These are phyloP conservation scores for Adineta ricciae DNA, from an alignment of 2,888 invertebrate genomes.

Conservation along the genomic window DNA sequence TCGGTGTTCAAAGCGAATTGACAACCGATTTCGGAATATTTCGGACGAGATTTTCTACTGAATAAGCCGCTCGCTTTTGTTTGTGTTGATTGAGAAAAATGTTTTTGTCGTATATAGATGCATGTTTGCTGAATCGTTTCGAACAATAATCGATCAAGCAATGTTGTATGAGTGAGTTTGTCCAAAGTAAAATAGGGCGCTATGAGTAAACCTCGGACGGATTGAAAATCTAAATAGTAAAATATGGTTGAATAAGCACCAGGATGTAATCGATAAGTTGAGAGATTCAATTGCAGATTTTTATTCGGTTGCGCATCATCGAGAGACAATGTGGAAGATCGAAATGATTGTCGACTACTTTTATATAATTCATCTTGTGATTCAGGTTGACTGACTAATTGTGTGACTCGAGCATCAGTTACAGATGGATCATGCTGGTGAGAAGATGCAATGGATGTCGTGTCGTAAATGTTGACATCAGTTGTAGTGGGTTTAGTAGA, in stretches of 20 bases:
- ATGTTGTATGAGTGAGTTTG: not conserved
- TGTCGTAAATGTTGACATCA: not conserved
- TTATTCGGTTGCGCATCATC: not conserved
- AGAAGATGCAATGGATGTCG: not conserved
- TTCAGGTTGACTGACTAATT: conserved; percentile 1
- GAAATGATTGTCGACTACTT: not conserved
- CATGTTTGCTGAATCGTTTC: conserved; percentile 13
- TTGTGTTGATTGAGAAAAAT: not conserved
- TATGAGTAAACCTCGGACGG: not conserved
- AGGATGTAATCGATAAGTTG: not conserved
- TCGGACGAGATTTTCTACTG: not conserved
- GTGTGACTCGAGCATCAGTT: not conserved
- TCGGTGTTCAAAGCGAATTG: not conserved
- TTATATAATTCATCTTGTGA: conserved; percentile 17
- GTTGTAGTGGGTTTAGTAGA: not conserved
- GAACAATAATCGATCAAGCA: not conserved
- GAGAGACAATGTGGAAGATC: not conserved
- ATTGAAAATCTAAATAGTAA: conserved; percentile 18
- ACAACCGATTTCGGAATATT: not conserved
- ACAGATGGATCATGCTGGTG: not conserved
- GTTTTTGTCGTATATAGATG: not conserved
- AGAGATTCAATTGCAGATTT: not conserved
- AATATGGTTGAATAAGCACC: not conserved
- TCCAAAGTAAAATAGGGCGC: conserved; percentile 8
- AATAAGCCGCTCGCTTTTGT: not conserved